Evolutionary conservation across 2,888 invertebrate species (phyloP).

Genomic region (Lochmaea crataegi): DNA sequence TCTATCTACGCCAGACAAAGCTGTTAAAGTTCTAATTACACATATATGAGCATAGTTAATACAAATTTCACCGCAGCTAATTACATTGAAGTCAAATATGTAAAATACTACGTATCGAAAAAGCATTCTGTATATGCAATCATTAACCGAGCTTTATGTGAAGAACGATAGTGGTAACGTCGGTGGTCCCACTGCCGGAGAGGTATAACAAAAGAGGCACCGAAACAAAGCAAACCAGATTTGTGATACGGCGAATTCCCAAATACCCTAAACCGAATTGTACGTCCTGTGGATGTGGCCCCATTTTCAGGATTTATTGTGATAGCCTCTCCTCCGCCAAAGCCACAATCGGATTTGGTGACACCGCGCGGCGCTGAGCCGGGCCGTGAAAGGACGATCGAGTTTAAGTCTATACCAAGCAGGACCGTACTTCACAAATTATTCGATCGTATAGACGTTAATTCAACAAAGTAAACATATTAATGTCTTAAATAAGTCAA

Average conservation of each 20-base stretch:
- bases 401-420: conserved; percentile 44
- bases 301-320: conserved; percentile 62
- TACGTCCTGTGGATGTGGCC: conserved; percentile 60
- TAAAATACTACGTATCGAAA: background rate
- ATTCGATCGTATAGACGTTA: no score
- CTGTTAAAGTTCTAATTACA: no score
- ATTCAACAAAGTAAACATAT: no score
- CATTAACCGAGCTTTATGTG: background rate
- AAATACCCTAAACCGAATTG: conserved; percentile 59
- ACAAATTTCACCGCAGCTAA: no score
- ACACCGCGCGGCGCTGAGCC: conserved; percentile 36
- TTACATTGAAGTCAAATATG: no score
- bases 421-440: conserved; percentile 15
- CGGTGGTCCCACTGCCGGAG: conserved; percentile 32
- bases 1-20: no score
- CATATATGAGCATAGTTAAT: no score
- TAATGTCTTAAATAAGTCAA: no score
- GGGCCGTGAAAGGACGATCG: conserved; percentile 38
- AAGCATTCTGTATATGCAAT: background rate
- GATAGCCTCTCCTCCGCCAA: conserved; percentile 62
- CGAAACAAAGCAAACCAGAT: conserved; percentile 54
- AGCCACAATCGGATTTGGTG: conserved; percentile 63
- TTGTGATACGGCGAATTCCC: conserved; percentile 56
- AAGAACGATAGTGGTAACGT: conserved; percentile 6
- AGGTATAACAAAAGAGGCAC: conserved; percentile 43